Conservation (phyloP, 2,797 vertebrate species). For the Notoglanidium macrostoma region DNA sequence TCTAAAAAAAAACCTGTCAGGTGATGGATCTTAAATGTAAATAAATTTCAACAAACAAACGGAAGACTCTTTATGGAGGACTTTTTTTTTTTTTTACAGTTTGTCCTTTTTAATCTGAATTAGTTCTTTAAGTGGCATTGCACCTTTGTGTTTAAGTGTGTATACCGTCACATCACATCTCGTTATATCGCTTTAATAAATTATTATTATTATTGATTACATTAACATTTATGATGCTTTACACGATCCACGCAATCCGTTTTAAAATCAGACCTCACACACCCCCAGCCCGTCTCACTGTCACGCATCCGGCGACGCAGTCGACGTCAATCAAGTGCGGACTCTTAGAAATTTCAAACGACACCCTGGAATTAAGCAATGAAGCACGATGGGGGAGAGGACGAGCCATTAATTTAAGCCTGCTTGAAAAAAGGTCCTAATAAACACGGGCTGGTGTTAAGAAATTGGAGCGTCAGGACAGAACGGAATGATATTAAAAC, state of each 20-base stretch:
- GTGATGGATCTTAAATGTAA: not conserved
- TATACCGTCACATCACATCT: not conserved
- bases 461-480: conserved; percentile 58
- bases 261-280: not conserved
- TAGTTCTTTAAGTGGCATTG: not conserved
- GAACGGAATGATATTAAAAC: conserved; percentile 60
- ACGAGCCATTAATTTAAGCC: conserved; percentile 39
- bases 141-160: not conserved
- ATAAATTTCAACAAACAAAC: not conserved
- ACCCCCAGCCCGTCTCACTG: not conserved
- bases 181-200: not conserved
- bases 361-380: conserved; percentile 29
- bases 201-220: not conserved
- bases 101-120: not conserved
- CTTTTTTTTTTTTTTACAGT: not conserved
- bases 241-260: not conserved
- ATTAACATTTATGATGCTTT: not conserved
- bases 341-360: conserved; percentile 5
- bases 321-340: not conserved
- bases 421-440: conserved; percentile 41
- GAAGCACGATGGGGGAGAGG: conserved; percentile 25
- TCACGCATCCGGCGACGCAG: not conserved
- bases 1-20: not conserved
- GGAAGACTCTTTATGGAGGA: not conserved
- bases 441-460: conserved; percentile 52